Evolutionary conservation across 2,888 invertebrate species (phyloP).

Genomic region (Crioceris asparagi): DNA sequence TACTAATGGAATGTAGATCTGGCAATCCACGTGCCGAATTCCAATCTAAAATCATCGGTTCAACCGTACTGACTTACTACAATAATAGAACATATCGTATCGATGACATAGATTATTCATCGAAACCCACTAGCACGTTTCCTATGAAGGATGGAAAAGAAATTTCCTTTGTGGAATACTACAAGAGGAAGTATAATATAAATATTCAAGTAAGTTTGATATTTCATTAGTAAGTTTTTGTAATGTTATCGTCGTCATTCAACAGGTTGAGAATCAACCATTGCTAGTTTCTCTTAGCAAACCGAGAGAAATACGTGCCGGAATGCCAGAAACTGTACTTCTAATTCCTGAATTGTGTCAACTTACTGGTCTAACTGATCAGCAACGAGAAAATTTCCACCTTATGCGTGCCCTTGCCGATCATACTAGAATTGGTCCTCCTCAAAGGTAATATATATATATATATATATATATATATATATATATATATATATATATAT

Average conservation of each 20-base stretch:
- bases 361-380: slow-evolving; percentile 66
- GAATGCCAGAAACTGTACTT: slow-evolving; percentile 54
- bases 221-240: not conserved
- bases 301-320: slow-evolving; percentile 60
- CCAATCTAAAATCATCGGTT: slow-evolving; percentile 44
- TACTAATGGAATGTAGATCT: slow-evolving; percentile 46
- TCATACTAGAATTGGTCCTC: slow-evolving; percentile 66
- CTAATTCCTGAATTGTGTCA: slow-evolving; percentile 78
- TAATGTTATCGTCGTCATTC: too few relatives aligned
- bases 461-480: too few relatives aligned
- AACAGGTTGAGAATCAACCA: slow-evolving; percentile 52
- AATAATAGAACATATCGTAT: slow-evolving; percentile 66
- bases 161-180: slow-evolving; percentile 44
- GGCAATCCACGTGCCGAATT: slow-evolving; percentile 24
- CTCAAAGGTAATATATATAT: too few relatives aligned
- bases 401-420: slow-evolving; percentile 60
- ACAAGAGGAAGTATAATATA: slow-evolving; percentile 53
- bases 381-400: slow-evolving; percentile 40
- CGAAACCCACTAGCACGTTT: slow-evolving; percentile 51
- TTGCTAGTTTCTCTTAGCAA: slow-evolving; percentile 63
- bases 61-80: slow-evolving; percentile 63
- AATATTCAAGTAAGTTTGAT: slow-evolving; percentile 40
- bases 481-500: too few relatives aligned
- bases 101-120: slow-evolving; percentile 59
- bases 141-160: slow-evolving; percentile 42